phyloP scores from a whole-genome alignment of 1,140 invertebrate genomes.

The Camponotus pennsylvanicus region DNA sequence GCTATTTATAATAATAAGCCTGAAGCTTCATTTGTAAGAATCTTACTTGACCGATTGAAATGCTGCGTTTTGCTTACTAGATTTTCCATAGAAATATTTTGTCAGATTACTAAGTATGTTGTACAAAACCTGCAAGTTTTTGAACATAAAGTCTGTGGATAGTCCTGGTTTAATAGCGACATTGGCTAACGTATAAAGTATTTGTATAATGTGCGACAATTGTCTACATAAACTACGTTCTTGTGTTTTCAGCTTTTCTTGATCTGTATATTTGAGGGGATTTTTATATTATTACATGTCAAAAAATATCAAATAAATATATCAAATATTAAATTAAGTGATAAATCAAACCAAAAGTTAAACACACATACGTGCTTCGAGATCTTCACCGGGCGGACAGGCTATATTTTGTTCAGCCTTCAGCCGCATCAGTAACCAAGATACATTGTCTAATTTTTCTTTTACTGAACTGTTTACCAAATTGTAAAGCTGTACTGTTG shows the following conservation, averaged over 20 bases:
- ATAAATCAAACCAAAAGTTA: neutral
- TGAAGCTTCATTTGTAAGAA: slow-evolving; percentile 6
- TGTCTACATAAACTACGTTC: slow-evolving; percentile 85
- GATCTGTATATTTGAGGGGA: slow-evolving; percentile 68
- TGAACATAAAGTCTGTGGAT: slow-evolving; percentile 83
- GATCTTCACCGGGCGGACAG: slow-evolving; percentile 20
- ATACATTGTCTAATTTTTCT: slow-evolving; percentile 83
- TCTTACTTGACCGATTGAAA: slow-evolving; percentile 85
- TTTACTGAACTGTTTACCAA: slow-evolving; percentile 82
- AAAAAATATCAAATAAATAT: no score
- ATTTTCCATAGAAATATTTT: slow-evolving; percentile 86
- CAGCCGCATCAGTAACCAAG: slow-evolving; percentile 83
- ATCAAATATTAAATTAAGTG: neutral
- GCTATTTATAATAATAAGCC: slow-evolving; percentile 17
- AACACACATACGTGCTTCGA: slow-evolving; percentile 33
- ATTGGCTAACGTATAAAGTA: slow-evolving; percentile 82
- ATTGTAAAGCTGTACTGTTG: slow-evolving; percentile 78
- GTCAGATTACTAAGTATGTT: slow-evolving; percentile 83
- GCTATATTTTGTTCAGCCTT: slow-evolving; percentile 81
- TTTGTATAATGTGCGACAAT: slow-evolving; percentile 82
- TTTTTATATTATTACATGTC: slow-evolving; percentile 22
- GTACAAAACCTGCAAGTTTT: slow-evolving; percentile 85
- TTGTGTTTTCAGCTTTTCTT: slow-evolving; percentile 82
- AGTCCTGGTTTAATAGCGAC: slow-evolving; percentile 79
- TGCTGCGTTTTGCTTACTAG: slow-evolving; percentile 81